Evolutionary conservation across 2,797 vertebrate species (phyloP).

Genomic region (Tangara arthus): DNA sequence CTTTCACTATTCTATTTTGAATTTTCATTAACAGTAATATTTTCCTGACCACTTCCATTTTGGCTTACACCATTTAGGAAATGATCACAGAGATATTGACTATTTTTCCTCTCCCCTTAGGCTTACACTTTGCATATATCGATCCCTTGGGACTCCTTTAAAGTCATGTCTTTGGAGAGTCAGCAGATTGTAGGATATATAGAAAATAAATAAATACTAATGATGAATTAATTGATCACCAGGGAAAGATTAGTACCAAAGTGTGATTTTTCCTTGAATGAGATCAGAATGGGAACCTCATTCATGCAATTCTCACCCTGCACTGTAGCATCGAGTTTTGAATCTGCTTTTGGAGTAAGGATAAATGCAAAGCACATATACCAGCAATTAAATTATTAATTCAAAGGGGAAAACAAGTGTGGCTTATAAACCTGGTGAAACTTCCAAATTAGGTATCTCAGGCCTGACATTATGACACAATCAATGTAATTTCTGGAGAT

Average conservation of each 20-base stretch:
- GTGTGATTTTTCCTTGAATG: not conserved
- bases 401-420: not conserved
- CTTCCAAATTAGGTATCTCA: not conserved
- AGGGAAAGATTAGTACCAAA: not conserved
- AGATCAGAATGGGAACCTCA: not conserved
- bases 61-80: not conserved
- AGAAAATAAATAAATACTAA: constrained; percentile 23
- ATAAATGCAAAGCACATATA: not conserved
- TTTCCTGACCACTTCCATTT: not conserved
- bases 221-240: not conserved
- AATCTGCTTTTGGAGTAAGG: not conserved
- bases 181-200: not conserved
- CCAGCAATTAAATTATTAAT: not conserved
- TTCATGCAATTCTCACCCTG: not conserved
- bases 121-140: not conserved
- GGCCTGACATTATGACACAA: not conserved
- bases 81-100: not conserved
- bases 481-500: not conserved
- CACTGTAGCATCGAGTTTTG: not conserved
- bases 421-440: not conserved
- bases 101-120: not conserved
- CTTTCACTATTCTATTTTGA: not conserved
- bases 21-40: not conserved
- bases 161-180: not conserved
- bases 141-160: not conserved